Evolutionary conservation across 2,113 vertebrate species (phyloP).

Genomic region (Phaethon lepturus): DNA sequence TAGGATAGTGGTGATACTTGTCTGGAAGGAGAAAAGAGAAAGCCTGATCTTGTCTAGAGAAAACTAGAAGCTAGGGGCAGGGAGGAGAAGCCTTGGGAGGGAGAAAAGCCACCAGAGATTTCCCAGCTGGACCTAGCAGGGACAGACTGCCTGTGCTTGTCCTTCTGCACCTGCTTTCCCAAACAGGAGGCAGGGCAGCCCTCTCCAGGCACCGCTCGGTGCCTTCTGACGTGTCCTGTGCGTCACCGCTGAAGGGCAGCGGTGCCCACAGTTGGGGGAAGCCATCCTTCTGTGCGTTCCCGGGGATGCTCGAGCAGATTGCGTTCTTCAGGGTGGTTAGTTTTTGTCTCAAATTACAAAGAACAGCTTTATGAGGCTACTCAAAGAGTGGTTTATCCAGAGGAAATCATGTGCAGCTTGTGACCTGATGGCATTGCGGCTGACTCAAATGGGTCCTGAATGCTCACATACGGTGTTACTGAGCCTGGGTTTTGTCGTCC

Average conservation of each 20-base stretch:
- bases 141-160: not conserved
- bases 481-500: not conserved
- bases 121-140: not conserved
- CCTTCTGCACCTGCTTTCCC: not conserved
- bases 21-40: not conserved
- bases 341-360: not conserved
- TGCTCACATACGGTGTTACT: not conserved
- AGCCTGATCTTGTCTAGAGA: not conserved
- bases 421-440: not conserved
- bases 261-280: not conserved
- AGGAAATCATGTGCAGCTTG: not conserved
- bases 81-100: not conserved
- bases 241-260: not conserved
- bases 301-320: not conserved
- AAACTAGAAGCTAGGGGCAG: not conserved
- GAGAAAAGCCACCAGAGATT: not conserved
- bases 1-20: not conserved
- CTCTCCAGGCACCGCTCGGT: rapidly evolving
- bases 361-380: not conserved
- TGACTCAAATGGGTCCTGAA: not conserved
- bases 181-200: not conserved
- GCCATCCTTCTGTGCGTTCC: not conserved
- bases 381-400: not conserved
- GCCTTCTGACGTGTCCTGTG: not conserved
- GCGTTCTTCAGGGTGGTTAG: not conserved